Base-by-base conservation (phyloP, 2,888 invertebrate genomes). In the Ectropis crepuscularia region DNA sequence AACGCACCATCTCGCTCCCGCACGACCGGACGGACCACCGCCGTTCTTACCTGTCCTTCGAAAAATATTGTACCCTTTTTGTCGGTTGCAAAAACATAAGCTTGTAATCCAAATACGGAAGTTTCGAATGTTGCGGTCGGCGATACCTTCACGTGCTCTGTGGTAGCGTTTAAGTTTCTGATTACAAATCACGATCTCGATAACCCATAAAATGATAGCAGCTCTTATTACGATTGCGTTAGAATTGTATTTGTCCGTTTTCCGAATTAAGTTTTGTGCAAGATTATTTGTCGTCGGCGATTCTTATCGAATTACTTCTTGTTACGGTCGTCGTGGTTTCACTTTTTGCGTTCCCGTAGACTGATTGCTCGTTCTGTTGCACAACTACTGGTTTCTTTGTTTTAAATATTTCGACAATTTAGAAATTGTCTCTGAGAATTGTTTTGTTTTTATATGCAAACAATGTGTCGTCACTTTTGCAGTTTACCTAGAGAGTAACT, bases 1-100 rank as follows among this genome's bases (percentile, higher is more conserved):
- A 73, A 74, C 38, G 53, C 65, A 79, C 78, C 72, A 75, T 83
- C 83, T 81, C 81, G 74, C 81, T 85, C 79, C 53, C 70, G 63
- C 75, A 66, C 73, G 65, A 61, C 73, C 70, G 54, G 54, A 46
- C 55, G 65, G 72, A 69, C 68, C 70, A 69, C 63, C 74, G 57
- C 58, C 68, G 76, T 68, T 69, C 68, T 59, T 76, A 74, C 76
- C 72, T 76, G 70, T 76, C 70, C 74, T 75, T 76, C 69, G 74
- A 28, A 59, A 55, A 51, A 66, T 37, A 39, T 54, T 50, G 70
- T 72, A 55, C 58, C 36, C 28, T 69, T 59, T 72, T 70, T 67
- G 38, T 61, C 8, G 43, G 28, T 57, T 58, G 65, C 64, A 63
- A 63, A 60, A 54, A 63, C 53, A 41, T 51, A 63, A 66, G 61